Base-by-base conservation (phyloP, 2,113 vertebrate species). In the Asarcornis scutulata region DNA sequence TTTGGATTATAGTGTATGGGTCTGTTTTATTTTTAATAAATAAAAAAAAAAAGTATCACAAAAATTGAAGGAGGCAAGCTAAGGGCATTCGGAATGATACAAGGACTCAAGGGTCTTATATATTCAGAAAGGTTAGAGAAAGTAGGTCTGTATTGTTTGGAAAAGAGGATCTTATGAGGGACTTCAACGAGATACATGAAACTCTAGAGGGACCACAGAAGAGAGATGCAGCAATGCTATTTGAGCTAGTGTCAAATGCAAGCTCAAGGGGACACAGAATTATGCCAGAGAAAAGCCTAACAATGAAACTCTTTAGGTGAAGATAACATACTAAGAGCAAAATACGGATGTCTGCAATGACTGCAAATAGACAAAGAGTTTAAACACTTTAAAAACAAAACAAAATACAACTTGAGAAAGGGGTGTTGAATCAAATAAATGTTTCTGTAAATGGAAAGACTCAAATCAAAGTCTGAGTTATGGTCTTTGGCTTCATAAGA, bases 41-140 rank as follows among this genome's bases (percentile, higher is more conserved):
- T 36, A 27, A 58, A 83, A 56, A 55, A 79, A 56, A 71, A 73
- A 59, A 59, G 7, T 22, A 44, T 13, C 17, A 58, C 38, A 80
- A 83, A 88, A 88, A 83, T 44, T 4, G 55, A 86, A 95, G 26
- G 20, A 78, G 27, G 36, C 7, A 90, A 83, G 59, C 7, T 95
- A 91, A 97, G 75, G 56, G 11, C 23, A 74, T 76, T 48, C 60
- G 72, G 75, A 88, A 91, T 75, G 31, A 77, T 86, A 78, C 6
- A 72, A 63, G 52, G 48, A 64, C 68, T 91, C 85, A 32, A 75
- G 60, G 27, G 53, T 90, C 64, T 89, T 68, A 52, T 11, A 31
- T 48, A 91, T 88, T 93, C 68, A 53, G 64, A 94, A 73, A 93
- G 82, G 52, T 88, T 88, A 96, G 60, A 40, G 88, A 88, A 92